Evolutionary conservation across 2,797 vertebrate genomes (phyloP), one percentile per base, ranked within the genome.

Genomic region (Anableps anableps): DNA sequence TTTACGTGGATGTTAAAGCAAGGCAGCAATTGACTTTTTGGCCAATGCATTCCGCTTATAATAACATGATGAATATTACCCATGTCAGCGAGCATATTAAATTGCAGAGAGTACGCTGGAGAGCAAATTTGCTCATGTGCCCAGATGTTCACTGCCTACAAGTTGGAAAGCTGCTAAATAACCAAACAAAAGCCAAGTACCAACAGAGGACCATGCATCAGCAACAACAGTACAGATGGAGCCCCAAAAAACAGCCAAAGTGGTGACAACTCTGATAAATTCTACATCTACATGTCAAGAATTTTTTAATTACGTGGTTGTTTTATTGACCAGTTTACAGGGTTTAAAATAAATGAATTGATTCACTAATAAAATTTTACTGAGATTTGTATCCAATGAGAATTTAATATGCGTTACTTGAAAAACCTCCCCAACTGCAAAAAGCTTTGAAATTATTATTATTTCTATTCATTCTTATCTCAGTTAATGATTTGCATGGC

Each of bases 121-220:
- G 72, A 82, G 76, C 74, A 83, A 86, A 90, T 71, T 14, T 60
- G 80, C 72, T 43, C 53, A 4, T 80, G 75, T 74, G 71, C 11
- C 79, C 89, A 93, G 88, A 91, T 90, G 88, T 82, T 81, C 53
- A 62, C 81, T 84, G 82, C 71, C 75, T 66, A 81, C 83, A 90
- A 84, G 84, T 90, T 91, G 83, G 79, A 87, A 70, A 70, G 78
- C 82, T 80, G 77, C 85, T 90, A 88, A 91, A 83, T 70, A 88
- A 84, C 89, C 79, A 38, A 68, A 79, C 64, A 78, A 60, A 86
- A 80, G 58, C 81, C 62, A 66, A 86, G 81, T 47, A 16, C 79
- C 50, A 88, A 85, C 87, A 84, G 83, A 90, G 81, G 83, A 84
- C 86, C 81, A 36, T 45, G 68, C 23, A 43, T 77, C 81, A 83